These are phyloP conservation scores for Epiblema foenella DNA, from an alignment of 2,888 invertebrate species.

Conservation along the genomic window DNA sequence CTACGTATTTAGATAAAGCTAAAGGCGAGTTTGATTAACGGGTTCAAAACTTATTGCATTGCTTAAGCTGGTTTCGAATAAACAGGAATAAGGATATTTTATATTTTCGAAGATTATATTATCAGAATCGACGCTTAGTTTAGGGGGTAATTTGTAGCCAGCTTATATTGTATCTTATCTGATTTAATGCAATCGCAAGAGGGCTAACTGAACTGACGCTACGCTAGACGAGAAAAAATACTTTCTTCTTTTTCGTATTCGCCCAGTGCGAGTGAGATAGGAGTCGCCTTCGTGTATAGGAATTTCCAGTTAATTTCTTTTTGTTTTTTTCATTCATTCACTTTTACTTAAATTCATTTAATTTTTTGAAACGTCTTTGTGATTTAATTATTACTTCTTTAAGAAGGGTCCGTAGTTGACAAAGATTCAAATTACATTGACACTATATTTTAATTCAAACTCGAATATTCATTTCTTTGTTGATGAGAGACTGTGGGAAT, in stretches of 20 bases:
- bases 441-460: constrained; percentile 3
- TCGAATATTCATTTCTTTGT: constrained; percentile 7
- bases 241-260: no score
- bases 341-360: background rate
- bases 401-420: background rate
- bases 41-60: constrained; percentile 6
- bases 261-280: no score
- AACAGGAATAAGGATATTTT: background rate
- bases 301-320: no score
- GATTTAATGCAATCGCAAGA: background rate
- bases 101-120: no score
- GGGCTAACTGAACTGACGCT: no score
- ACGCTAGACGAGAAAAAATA: no score
- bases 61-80: background rate
- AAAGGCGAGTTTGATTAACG: constrained; percentile 10
- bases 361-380: no score
- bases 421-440: constrained; percentile 10
- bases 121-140: no score
- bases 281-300: no score
- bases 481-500: constrained; percentile 36
- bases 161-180: background rate
- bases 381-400: no score
- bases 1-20: constrained; percentile 26
- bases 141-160: no score
- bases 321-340: background rate